phyloP scores from a whole-genome alignment of 2,888 invertebrate species.

The Heliothis peltigera region DNA sequence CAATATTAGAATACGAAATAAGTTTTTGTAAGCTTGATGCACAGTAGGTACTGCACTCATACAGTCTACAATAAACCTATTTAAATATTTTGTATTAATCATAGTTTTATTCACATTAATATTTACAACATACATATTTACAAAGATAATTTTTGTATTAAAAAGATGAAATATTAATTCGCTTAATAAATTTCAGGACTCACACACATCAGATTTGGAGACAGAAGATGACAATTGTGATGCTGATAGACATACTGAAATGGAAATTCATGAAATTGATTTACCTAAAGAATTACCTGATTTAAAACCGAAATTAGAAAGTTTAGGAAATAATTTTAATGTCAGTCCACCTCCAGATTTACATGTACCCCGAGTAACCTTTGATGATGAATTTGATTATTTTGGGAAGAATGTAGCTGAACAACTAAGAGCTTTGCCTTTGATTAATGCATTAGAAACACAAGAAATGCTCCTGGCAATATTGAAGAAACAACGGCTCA shows the following conservation, averaged over 20 bases:
- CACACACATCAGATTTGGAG: conserved; percentile 22
- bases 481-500: conserved; percentile 31
- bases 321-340: conserved; percentile 1
- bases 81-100: too few species aligned
- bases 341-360: conserved; percentile 1
- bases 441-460: conserved; percentile 54
- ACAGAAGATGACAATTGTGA: conserved; percentile 1
- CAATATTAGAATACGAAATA: neutral
- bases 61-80: too few species aligned
- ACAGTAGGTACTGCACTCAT: too few species aligned
- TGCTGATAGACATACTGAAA: neutral
- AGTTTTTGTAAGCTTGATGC: too few species aligned
- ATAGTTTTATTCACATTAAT: too few species aligned
- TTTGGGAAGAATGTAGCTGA: conserved; percentile 54
- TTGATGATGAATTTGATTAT: conserved; percentile 33
- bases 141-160: too few species aligned
- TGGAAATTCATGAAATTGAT: conserved; percentile 3
- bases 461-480: conserved; percentile 34
- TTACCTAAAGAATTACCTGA: neutral
- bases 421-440: conserved; percentile 52
- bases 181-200: conserved; percentile 23
- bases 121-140: too few species aligned
- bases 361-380: neutral
- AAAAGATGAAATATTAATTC: too few species aligned
- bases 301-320: conserved; percentile 7